Evolutionary conservation across 1,140 invertebrate species (phyloP).

Genomic region (Conus ventricosus): DNA sequence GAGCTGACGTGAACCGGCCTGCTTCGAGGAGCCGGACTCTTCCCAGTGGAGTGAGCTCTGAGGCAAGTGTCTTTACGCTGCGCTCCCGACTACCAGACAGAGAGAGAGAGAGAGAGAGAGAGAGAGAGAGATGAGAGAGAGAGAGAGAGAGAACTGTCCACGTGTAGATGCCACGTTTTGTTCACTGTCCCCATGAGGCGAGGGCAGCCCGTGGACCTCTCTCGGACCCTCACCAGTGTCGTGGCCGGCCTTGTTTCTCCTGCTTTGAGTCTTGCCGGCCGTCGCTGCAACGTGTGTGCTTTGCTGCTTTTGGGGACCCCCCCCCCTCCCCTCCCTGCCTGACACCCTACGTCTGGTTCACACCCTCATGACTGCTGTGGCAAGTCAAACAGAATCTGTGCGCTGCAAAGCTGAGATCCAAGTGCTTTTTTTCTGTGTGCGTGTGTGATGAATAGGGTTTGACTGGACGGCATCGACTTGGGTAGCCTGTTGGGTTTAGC

Average conservation of each 20-base stretch:
- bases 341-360: background rate
- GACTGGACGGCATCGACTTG: background rate
- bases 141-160: no score
- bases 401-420: background rate
- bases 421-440: background rate
- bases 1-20: no score
- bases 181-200: background rate
- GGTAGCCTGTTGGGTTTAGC: background rate
- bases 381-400: background rate
- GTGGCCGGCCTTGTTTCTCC: background rate
- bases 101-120: no score
- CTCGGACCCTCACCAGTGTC: background rate
- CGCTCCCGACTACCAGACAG: background rate
- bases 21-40: no score
- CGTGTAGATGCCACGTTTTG: no score
- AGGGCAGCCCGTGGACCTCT: background rate
- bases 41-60: no score
- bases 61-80: background rate
- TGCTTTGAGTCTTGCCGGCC: background rate
- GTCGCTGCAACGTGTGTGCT: background rate
- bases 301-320: background rate
- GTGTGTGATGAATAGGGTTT: background rate
- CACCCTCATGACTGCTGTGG: background rate
- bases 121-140: no score
- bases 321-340: background rate